Percentiles rank a stretch among this genome's conserved stretches.
These are phyloP conservation scores for Dicyrtomina minuta DNA, from an alignment of 2,888 invertebrate species.

Conservation along the genomic window DNA sequence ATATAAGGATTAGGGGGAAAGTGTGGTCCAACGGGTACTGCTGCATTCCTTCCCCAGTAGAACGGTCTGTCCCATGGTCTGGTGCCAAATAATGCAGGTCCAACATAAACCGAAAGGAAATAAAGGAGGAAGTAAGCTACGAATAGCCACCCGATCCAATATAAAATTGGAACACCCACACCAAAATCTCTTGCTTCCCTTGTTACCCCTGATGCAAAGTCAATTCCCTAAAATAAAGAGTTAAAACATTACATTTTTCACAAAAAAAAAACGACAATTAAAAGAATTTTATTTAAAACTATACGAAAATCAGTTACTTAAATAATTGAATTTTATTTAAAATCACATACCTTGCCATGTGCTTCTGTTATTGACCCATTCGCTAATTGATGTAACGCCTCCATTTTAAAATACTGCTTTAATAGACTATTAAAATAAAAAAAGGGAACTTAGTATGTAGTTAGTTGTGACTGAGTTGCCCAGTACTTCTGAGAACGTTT, in stretches of 20 bases:
- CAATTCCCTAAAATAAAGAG: not conserved
- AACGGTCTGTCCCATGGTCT: constrained; percentile 14
- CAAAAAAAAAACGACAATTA: not conserved
- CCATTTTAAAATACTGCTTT: no score
- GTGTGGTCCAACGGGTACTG: not conserved
- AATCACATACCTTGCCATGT: not conserved
- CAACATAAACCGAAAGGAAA: constrained; percentile 40
- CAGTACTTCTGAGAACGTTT: no score
- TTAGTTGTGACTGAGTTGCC: no score
- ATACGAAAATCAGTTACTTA: not conserved
- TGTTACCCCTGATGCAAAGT: constrained; percentile 5
- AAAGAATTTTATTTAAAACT: not conserved
- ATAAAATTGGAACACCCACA: constrained; percentile 35
- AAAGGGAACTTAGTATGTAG: no score
- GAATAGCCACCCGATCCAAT: constrained; percentile 40
- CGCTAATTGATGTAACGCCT: no score
- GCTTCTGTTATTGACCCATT: not conserved
- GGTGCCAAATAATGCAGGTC: constrained; percentile 40
- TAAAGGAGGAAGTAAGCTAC: constrained; percentile 43
- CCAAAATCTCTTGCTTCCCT: constrained; percentile 34
- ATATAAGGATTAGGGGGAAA: not conserved
- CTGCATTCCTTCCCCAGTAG: constrained; percentile 12
- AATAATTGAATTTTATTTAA: not conserved
- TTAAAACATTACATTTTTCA: not conserved
- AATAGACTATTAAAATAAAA: no score